phyloP scores from a whole-genome alignment of 2,113 vertebrate species.

The Cyanoderma ruficeps region DNA sequence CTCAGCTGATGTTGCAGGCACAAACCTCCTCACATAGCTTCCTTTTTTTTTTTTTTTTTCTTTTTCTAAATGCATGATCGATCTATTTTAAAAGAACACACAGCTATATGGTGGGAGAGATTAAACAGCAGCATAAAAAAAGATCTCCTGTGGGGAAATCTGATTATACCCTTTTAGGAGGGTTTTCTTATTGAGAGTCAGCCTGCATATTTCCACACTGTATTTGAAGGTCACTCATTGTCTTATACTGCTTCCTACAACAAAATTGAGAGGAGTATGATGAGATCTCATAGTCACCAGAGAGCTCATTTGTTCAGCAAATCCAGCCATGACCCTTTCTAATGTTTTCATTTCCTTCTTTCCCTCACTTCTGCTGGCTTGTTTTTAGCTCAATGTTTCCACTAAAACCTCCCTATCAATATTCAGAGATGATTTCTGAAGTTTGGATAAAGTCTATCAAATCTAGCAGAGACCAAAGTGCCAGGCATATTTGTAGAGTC shows the following conservation, averaged over 20 bases:
- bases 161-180: constrained; percentile 49
- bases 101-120: constrained; percentile 6
- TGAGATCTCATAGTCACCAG: constrained; percentile 64
- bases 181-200: constrained; percentile 44
- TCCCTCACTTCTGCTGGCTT: background rate
- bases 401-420: constrained; percentile 36
- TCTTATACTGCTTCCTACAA: constrained; percentile 65
- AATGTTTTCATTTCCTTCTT: constrained; percentile 38
- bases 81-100: constrained; percentile 30
- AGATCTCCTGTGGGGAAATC: constrained; percentile 18
- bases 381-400: constrained; percentile 24
- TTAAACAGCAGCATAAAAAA: constrained; percentile 15
- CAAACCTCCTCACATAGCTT: background rate
- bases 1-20: background rate
- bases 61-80: background rate
- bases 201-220: constrained; percentile 52
- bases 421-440: constrained; percentile 44
- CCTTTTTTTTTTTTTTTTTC: background rate
- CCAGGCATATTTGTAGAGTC: background rate
- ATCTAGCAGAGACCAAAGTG: background rate
- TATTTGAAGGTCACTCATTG: constrained; percentile 69
- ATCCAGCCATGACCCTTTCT: constrained; percentile 66
- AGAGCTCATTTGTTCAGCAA: constrained; percentile 74
- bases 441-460: constrained; percentile 25
- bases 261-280: constrained; percentile 61